Base-by-base conservation (phyloP, 2,888 invertebrate species). In the Dascillus cervinus region DNA sequence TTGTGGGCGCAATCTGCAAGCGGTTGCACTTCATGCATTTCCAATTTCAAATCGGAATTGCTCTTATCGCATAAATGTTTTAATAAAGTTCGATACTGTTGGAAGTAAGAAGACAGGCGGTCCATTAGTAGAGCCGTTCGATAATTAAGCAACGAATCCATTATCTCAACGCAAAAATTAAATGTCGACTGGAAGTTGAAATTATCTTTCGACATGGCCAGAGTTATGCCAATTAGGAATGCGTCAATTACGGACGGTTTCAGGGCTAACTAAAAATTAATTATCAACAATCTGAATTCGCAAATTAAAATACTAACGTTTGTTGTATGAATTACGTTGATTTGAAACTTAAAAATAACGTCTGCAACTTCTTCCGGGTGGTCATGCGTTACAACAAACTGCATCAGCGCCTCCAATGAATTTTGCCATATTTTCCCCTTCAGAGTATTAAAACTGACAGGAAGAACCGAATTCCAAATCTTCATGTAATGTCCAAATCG, bases 1-100 rank as follows among this genome's bases (percentile, higher is more conserved):
- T 52, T 49, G 46, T 64, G 60, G n/a, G 62, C 61, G 44, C 59
- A 62, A 34, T 63, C 53, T 3, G 58, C 39, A 4, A 62, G 39
- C 29, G 49, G 32, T 14, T 52, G 43, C 2, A 55, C 26, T 32
- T 43, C 15, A 11, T 41, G 22, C 11, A 22, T 17, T 13, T 37
- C 22, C 4, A 32, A 26, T 26, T 46, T 43, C 4, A 36, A 19
- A 21, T 54, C 48, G 0, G 56, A 43, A 37, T 56, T 51, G 39
- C 60, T 56, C 24, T 47, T 44, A 8, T 29, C 20, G 32, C 61
- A 60, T 13, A 65, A 32, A 8, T 37, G 22, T 25, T 46, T 50
- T 22, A 66, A 34, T 10, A 64, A 32, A 4, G 43, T 13, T 37
- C 64, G 45, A 39, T 62, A 64, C 14, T 56, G 53, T 41, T 60